Percentiles rank a stretch among this genome's conserved stretches.
phyloP scores from a whole-genome alignment of 2,888 invertebrate genomes.

The Molanna angustata region DNA sequence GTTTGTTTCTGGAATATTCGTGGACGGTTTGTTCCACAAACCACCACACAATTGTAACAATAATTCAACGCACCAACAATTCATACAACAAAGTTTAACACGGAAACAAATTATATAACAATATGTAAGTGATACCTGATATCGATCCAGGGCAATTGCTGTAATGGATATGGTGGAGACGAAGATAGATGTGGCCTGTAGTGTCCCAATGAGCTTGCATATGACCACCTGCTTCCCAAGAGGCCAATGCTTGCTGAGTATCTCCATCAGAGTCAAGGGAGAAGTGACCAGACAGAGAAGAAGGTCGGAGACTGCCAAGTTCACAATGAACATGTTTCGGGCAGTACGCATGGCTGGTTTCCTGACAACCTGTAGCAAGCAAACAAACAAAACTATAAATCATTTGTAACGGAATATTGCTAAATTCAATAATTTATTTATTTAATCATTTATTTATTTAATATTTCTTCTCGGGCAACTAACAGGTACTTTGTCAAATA shows the following conservation, averaged over 20 bases:
- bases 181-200: slow-evolving; percentile 88
- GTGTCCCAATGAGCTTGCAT: slow-evolving; percentile 83
- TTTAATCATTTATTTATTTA: too few relatives aligned
- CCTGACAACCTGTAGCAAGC: slow-evolving; percentile 70
- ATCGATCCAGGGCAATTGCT: slow-evolving; percentile 83
- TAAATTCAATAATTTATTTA: too few relatives aligned
- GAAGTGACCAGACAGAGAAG: slow-evolving; percentile 86
- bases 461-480: too few relatives aligned
- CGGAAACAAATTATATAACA: neutral
- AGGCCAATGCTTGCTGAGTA: slow-evolving; percentile 83
- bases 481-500: too few relatives aligned
- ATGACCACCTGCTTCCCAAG: slow-evolving; percentile 73
- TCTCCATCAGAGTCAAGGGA: slow-evolving; percentile 85
- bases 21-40: too few relatives aligned
- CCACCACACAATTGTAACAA: too few relatives aligned
- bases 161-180: slow-evolving; percentile 93
- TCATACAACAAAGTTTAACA: neutral
- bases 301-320: slow-evolving; percentile 82
- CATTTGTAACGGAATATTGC: too few relatives aligned
- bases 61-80: too few relatives aligned
- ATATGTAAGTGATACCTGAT: slow-evolving; percentile 56
- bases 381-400: too few relatives aligned
- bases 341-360: slow-evolving; percentile 90
- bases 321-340: slow-evolving; percentile 90
- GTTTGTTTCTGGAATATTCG: too few relatives aligned